Percentiles rank a stretch among this genome's conserved stretches.
phyloP scores from a whole-genome alignment of 2,113 vertebrate species.

The Megaceryle maxima region DNA sequence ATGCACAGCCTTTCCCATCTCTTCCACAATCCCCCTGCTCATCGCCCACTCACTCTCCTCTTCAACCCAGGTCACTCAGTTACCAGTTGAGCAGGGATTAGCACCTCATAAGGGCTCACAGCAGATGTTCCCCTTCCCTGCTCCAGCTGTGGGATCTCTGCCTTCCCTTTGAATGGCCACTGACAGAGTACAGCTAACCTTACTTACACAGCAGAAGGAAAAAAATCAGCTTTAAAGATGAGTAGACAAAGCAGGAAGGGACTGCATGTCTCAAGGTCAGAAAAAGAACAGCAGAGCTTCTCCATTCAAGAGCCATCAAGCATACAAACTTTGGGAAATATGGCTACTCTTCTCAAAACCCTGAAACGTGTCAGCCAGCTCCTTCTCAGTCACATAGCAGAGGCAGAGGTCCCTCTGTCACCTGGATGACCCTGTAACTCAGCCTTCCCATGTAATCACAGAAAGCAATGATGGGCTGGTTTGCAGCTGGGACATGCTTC shows the following conservation, averaged over 20 bases:
- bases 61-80: neutral
- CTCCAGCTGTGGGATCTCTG: neutral
- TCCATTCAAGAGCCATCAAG: neutral
- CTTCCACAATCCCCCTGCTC: neutral
- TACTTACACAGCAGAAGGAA: neutral
- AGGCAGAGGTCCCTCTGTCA: neutral
- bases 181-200: neutral
- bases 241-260: neutral
- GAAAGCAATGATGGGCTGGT: rapidly evolving
- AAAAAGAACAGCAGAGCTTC: neutral
- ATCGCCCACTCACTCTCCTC: rapidly evolving
- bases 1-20: neutral
- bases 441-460: neutral
- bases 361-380: neutral
- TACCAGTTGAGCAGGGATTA: neutral
- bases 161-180: neutral
- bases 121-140: neutral
- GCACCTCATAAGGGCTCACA: neutral
- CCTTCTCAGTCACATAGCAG: neutral
- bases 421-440: neutral
- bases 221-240: neutral
- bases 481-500: neutral
- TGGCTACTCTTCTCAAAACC: neutral
- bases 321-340: neutral
- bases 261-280: neutral